Evolutionary conservation across 2,888 invertebrate species (phyloP), one percentile per base, ranked within the genome.

Genomic region (Phragmatobia fuliginosa): DNA sequence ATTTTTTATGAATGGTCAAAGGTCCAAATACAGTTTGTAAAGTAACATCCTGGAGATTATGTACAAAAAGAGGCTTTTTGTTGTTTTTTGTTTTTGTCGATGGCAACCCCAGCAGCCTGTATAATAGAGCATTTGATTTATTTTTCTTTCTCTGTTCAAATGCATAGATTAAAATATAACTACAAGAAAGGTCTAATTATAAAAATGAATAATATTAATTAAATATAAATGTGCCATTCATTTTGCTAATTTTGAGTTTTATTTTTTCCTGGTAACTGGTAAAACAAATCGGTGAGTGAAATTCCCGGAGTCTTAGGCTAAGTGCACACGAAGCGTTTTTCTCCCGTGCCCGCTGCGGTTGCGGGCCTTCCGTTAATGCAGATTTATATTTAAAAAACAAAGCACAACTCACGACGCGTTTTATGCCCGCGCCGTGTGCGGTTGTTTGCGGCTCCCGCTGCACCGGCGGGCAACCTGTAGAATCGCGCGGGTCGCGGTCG

Each of bases 161-260:
- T 91, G 91, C 91, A 93, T 93, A 94, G 91, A 91, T 87, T 93
- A 90, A 91, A 90, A 89, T 87, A 90, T 92, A 90, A 91, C 91
- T 91, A 94, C 92, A 92, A 92, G 90, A 93, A 94, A 94, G 92
- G 91, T 94, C 91, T 94, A 92, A 95, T 93, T 94, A 94, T 94
- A 93, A 95, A 94, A 94, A 94, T 93, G 93, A 92, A 94, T 95
- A 94, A 94, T 95, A 91, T 92, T 95, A 95, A 95, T 95, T 95
- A 95, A 95, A 94, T 94, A 94, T 94, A 94, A 94, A 95, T 95
- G 95, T 95, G 95, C 95, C 95, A 95, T 95, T 95, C 95, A 95
- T 95, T 95, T 95, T 95, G 95, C 95, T 94, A 95, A 87, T 87
- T 82, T 86, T 88, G 94, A 89, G 93, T 95, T 95, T 95, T 88